A percentile compares a stretch with the other conserved stretches of the same genome.
These are phyloP conservation scores for Gadus macrocephalus DNA, from an alignment of 2,113 vertebrate genomes.

Conservation along the genomic window DNA sequence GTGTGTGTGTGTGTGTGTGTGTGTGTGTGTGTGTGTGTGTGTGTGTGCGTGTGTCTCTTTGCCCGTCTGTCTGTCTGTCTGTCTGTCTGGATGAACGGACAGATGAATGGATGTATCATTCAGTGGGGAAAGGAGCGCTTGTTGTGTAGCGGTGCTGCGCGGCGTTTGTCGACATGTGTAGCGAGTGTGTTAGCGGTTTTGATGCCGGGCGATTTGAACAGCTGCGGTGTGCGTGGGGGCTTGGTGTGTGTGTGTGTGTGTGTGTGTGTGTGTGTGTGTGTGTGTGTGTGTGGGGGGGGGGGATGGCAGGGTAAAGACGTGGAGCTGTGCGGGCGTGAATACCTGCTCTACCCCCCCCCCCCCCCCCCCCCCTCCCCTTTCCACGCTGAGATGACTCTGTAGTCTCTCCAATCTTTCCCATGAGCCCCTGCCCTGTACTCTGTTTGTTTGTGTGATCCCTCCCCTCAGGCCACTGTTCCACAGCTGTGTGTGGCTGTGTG, in stretches of 20 bases:
- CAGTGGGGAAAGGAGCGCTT: too few species aligned
- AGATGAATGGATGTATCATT: too few species aligned
- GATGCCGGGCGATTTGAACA: too few species aligned
- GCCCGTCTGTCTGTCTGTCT: too few species aligned
- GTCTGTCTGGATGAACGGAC: too few species aligned
- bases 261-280: conserved; percentile 33
- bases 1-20: too few species aligned
- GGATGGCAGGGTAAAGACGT: neutral
- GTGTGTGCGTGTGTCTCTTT: too few species aligned
- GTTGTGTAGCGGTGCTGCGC: too few species aligned
- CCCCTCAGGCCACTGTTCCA: conserved; percentile 62
- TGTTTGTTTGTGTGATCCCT: conserved; percentile 69
- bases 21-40: too few species aligned
- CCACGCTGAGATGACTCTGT: conserved; percentile 55
- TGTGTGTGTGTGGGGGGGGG: neutral
- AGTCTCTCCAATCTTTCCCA: conserved; percentile 64
- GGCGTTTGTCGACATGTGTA: too few species aligned
- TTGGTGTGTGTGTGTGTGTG: conserved; percentile 28
- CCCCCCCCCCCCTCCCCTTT: conserved; percentile 19
- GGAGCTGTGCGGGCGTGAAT: neutral
- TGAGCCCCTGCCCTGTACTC: conserved; percentile 59
- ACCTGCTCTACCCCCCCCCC: neutral
- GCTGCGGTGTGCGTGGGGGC: conserved; percentile 26
- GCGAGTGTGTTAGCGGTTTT: too few species aligned
- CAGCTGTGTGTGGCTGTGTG: conserved; percentile 55